Evolutionary conservation across 2,113 vertebrate species (phyloP), one percentile per base, ranked within the genome.

Genomic region (Rhynchomys soricoides): DNA sequence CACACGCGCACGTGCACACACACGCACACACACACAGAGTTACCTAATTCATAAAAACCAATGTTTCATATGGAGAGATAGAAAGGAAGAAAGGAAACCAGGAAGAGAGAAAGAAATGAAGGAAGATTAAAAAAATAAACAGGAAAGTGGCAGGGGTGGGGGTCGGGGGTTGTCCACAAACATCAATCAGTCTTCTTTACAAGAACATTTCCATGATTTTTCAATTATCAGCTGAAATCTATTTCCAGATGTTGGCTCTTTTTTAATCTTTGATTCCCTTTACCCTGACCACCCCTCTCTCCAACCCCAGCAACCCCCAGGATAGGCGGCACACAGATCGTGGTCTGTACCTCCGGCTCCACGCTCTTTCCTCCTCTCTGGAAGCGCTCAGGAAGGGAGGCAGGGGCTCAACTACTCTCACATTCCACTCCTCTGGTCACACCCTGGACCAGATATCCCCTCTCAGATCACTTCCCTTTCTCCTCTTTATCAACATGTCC

Each of bases 401-500:
- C 21, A 26, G 13, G 7, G 40, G 26, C 29, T 9, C 16, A 31
- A 31, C 37, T 13, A 22, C 34, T 43, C 12, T 37, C 16, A 95
- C 89, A 87, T 89, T 45, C 45, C 81, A 55, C 59, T 16, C 52
- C 40, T 15, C 82, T 12, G 0, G 16, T 83, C 81, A 50, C 17
- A 68, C 37, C 15, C 0, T 17, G 19, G 17, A 2, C 31, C 0
- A 16, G 6, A 40, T 50, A 37, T 24, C 7, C 31, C 52, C 17
- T n/a, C 4, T 34, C 7, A 24, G 4, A 74, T 34, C 71, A 34
- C 70, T 52, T 13, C 55, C 34, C 70, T 40, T 90, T 85, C 45
- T 94, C 82, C 95, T 94, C 97, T 97, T 97, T 94, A 97, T 98
- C 96, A 97, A 96, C 97, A 89, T 94, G 96, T 98, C 97, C 96